A percentile compares a stretch with the other conserved stretches of the same genome.
These are phyloP conservation scores for Saturnia pavonia DNA, from an alignment of 2,888 invertebrate genomes.

Conservation along the genomic window DNA sequence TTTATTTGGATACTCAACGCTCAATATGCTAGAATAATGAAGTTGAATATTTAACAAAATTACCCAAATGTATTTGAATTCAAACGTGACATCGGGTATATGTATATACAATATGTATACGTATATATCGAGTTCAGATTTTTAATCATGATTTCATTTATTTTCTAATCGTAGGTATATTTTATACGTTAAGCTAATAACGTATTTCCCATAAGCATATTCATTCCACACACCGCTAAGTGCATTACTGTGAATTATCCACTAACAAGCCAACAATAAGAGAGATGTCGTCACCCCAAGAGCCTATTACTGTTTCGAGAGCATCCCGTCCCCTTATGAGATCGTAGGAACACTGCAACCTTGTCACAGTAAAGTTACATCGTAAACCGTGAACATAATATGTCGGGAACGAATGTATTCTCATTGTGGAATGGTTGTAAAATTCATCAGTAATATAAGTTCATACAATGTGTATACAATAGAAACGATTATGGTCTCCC, in stretches of 20 bases:
- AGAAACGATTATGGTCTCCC: conserved; percentile 76
- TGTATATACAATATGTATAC: background rate
- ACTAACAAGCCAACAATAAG: conserved; percentile 79
- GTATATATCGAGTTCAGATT: background rate
- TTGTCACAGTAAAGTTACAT: conserved; percentile 53
- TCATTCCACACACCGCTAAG: conserved; percentile 17
- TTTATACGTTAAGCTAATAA: background rate
- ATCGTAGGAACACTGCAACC: conserved; percentile 54
- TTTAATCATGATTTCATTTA: background rate
- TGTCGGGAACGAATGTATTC: conserved; percentile 28
- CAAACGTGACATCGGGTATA: background rate
- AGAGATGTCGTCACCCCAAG: conserved; percentile 74
- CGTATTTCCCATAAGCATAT: background rate
- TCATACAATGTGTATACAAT: conserved; percentile 75
- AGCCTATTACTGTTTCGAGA: conserved; percentile 75
- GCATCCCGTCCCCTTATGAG: conserved; percentile 68
- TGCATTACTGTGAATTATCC: conserved; percentile 65
- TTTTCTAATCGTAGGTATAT: background rate
- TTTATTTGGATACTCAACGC: conserved; percentile 66
- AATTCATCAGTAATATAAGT: conserved; percentile 52
- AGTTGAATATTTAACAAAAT: conserved; percentile 42
- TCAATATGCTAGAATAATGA: conserved; percentile 75
- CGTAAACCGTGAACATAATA: conserved; percentile 29
- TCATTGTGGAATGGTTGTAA: conserved; percentile 62
- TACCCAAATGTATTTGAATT: background rate